These are phyloP conservation scores for Mionectes macconnelli DNA, from an alignment of 2,113 vertebrate genomes.

Conservation along the genomic window DNA sequence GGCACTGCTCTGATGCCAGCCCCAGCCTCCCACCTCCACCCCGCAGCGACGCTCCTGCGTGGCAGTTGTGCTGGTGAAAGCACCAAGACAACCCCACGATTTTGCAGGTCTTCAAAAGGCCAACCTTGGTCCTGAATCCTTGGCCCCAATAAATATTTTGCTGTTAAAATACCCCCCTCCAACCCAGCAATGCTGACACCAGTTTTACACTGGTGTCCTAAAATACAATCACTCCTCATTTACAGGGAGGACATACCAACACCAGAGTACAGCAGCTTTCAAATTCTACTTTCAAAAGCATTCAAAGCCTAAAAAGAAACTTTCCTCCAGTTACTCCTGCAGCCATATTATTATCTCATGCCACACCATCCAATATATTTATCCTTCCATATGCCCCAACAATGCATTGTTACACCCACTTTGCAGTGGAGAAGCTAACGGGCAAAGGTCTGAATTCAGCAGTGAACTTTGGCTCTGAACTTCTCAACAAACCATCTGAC, in stretches of 20 bases:
- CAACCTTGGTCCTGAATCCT: not conserved
- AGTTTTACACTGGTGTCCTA: not conserved
- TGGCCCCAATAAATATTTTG: not conserved
- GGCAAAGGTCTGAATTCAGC: not conserved
- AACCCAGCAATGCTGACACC: not conserved
- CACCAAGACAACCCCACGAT: accelerated
- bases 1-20: not conserved
- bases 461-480: not conserved
- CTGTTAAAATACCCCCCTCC: not conserved
- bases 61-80: not conserved
- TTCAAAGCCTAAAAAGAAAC: not conserved
- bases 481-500: not conserved
- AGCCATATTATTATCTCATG: not conserved
- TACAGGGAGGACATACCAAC: not conserved
- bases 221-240: not conserved
- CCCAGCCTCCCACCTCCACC: not conserved
- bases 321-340: not conserved
- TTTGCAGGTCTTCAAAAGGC: not conserved
- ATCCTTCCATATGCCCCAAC: not conserved
- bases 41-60: accelerated
- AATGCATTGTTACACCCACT: not conserved
- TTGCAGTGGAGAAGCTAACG: not conserved
- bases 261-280: not conserved
- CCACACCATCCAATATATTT: not conserved
- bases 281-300: not conserved